Conservation (phyloP, 1,140 invertebrate species). For the Lutraria rhynchaena region DNA sequence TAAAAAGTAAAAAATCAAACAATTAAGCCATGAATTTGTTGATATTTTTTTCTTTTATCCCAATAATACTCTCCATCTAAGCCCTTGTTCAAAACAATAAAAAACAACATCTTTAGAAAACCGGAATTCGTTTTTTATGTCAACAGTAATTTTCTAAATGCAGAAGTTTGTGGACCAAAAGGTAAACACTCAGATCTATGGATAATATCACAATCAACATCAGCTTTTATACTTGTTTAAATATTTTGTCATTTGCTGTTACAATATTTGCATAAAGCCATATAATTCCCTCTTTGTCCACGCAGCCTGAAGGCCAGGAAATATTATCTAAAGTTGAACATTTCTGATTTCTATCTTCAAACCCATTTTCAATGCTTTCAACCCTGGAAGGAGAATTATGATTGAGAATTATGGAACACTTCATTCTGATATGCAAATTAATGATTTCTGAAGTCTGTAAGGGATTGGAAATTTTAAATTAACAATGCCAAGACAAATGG, state of each 20-base stretch:
- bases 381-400: background rate
- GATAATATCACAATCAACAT: background rate
- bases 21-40: too few species aligned
- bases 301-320: conserved; percentile 2
- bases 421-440: conserved; percentile 25
- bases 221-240: background rate
- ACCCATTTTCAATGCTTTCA: background rate
- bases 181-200: too few species aligned
- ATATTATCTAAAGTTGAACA: conserved; percentile 6
- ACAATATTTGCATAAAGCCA: conserved; percentile 32
- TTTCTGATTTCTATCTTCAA: conserved; percentile 29
- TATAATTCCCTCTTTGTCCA: background rate
- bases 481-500: conserved; percentile 1
- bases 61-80: too few species aligned
- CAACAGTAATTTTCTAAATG: too few species aligned
- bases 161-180: too few species aligned
- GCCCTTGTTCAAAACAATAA: too few species aligned
- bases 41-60: too few species aligned
- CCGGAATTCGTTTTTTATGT: too few species aligned
- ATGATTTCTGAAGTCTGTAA: background rate
- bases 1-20: too few species aligned
- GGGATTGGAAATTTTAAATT: conserved; percentile 15
- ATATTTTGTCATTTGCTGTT: conserved; percentile 15
- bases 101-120: too few species aligned
- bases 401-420: conserved; percentile 1